These are phyloP conservation scores for Oenanthe melanoleuca DNA, from an alignment of 2,113 vertebrate genomes.

Conservation along the genomic window DNA sequence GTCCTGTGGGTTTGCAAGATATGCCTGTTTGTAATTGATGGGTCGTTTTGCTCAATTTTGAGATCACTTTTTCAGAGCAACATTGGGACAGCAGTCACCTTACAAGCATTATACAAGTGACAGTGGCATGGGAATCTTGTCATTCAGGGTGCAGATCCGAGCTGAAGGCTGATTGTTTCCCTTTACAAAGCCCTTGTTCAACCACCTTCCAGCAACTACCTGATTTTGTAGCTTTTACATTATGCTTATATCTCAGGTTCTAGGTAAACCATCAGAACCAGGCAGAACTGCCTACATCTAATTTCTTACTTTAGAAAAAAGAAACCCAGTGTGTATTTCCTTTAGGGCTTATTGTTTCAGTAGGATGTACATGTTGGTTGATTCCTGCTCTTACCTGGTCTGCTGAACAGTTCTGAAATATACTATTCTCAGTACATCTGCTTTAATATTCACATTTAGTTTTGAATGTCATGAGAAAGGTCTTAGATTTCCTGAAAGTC, in stretches of 20 bases:
- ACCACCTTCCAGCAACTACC: background rate
- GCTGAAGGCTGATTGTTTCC: background rate
- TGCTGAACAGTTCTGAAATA: background rate
- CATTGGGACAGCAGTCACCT: background rate
- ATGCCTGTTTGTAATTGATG: background rate
- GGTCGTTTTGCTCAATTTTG: background rate
- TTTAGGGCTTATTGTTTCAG: background rate
- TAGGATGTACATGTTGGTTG: background rate
- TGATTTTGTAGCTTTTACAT: background rate
- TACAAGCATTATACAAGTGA: background rate
- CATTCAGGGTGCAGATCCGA: background rate
- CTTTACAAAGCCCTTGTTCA: accelerated
- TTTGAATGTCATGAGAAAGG: background rate
- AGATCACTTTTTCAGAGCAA: background rate
- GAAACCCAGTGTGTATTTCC: background rate
- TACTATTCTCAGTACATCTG: background rate
- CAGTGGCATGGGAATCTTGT: background rate
- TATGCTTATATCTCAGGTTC: background rate
- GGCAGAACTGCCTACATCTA: background rate
- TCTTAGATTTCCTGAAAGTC: background rate
- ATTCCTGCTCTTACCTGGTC: background rate
- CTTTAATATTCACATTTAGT: background rate
- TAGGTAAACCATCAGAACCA: background rate
- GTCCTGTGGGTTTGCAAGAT: background rate
- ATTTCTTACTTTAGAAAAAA: background rate